Evolutionary conservation across 2,888 invertebrate genomes (phyloP), one percentile per base, ranked within the genome.

Genomic region (Coleophora deauratella): DNA sequence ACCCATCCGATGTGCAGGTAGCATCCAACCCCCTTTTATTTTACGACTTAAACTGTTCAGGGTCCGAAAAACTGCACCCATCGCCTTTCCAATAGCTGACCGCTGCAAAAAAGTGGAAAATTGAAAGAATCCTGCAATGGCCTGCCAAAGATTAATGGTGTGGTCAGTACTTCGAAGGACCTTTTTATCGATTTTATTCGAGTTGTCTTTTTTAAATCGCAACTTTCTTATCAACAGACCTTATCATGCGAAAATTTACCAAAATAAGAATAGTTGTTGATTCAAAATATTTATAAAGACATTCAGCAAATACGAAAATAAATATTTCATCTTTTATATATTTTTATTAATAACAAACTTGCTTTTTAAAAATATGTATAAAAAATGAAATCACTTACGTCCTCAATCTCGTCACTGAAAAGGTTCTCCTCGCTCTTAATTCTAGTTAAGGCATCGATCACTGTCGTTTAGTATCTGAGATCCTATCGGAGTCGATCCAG

Each of bases 41-140:
- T 80, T 80, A 81, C 78, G 82, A 68, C 70, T 78, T 79, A 80
- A 82, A 82, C 82, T 82, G 82, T 80, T 81, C 71, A 80, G 62
- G 62, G 72, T 76, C 75, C 72, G 73, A 65, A 75, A 77, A 70
- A 73, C 72, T 33, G 67, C 59, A 59, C 50, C 54, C 55, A 52
- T 63, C 66, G 58, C 64, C 65, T 63, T 72, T 69, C 67, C 70
- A 68, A 66, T 57, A 62, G 64, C 58, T 58, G 47, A 49, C 47
- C 55, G 39, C 51, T 51, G 54, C 50, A 53, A 54, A 50, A 45
- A 57, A 58, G 50, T 49, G 58, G 60, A 62, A 62, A 71, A 66
- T 65, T 60, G 55, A 51, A 53, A 62, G 62, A 62, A 66, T 49
- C 51, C 48, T 55, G 51, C 63, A 68, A 70, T 64, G 66, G 62